A percentile compares a stretch with the other conserved stretches of the same genome.
These are phyloP conservation scores for Heliconius nattereri DNA, from an alignment of 1,140 invertebrate genomes.

Conservation along the genomic window DNA sequence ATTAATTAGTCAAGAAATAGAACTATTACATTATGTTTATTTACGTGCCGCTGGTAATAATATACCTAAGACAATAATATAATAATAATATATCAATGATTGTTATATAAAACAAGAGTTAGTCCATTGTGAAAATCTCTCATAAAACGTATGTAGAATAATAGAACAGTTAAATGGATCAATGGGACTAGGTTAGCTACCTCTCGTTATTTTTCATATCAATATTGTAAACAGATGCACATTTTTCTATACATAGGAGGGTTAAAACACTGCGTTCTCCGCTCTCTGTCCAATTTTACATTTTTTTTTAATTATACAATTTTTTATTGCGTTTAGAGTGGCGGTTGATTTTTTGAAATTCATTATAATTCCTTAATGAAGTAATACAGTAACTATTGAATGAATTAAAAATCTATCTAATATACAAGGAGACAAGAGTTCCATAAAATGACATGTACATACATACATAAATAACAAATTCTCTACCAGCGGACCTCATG, in stretches of 20 bases:
- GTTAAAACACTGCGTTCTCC: no score
- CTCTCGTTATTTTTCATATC: background rate
- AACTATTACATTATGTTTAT: no score
- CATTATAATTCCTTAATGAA: no score
- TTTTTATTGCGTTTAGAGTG: no score
- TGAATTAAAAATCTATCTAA: background rate
- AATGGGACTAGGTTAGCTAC: conserved; percentile 8
- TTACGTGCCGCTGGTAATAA: no score
- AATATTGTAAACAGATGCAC: background rate
- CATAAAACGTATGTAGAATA: conserved; percentile 21
- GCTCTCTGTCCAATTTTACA: no score
- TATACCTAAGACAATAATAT: background rate
- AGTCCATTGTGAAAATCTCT: conserved; percentile 12
- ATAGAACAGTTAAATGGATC: conserved; percentile 19
- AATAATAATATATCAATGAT: background rate
- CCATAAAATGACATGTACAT: background rate
- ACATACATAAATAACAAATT: background rate
- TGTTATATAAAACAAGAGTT: background rate
- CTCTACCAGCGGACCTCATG: background rate
- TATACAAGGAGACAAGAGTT: background rate
- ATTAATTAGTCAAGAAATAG: no score
- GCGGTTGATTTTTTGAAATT: no score
- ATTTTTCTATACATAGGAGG: no score
- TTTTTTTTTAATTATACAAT: no score
- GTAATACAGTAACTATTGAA: no score